Percentiles rank a stretch among this genome's conserved stretches.
phyloP scores from a whole-genome alignment of 2,888 invertebrate species.

The Apoda limacodes region DNA sequence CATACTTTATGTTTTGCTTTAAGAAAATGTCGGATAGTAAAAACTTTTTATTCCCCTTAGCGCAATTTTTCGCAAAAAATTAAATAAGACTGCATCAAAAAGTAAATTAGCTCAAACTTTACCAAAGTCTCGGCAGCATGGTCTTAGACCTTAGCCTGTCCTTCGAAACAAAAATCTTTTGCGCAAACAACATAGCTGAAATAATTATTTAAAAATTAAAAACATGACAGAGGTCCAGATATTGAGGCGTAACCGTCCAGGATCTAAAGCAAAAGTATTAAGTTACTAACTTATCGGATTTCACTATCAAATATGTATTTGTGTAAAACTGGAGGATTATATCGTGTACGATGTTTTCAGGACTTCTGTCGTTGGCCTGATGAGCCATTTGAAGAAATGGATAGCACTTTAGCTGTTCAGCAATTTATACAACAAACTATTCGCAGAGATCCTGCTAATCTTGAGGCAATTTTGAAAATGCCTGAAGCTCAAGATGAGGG shows the following conservation, averaged over 20 bases:
- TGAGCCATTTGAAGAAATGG: conserved; percentile 99
- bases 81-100: too few relatives aligned
- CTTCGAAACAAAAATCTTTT: too few relatives aligned
- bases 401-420: conserved; percentile 97
- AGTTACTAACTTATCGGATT: too few relatives aligned
- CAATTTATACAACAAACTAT: conserved; percentile 99
- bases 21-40: too few relatives aligned
- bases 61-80: too few relatives aligned
- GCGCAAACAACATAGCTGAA: too few relatives aligned
- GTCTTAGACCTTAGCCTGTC: too few relatives aligned
- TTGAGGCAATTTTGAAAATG: conserved; percentile 94
- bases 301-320: conserved; percentile 1
- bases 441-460: conserved; percentile 90
- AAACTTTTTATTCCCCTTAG: too few relatives aligned
- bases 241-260: conserved; percentile 90
- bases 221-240: conserved; percentile 89
- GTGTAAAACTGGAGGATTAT: not conserved
- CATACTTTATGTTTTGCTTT: too few relatives aligned
- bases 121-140: too few relatives aligned
- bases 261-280: conserved; percentile 87
- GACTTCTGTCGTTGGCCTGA: conserved; percentile 98
- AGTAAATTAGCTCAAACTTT: too few relatives aligned
- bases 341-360: conserved; percentile 61
- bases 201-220: too few relatives aligned
- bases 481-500: conserved; percentile 98